phyloP scores from a whole-genome alignment of 1,140 invertebrate genomes.

The Lucilia cuprina region DNA sequence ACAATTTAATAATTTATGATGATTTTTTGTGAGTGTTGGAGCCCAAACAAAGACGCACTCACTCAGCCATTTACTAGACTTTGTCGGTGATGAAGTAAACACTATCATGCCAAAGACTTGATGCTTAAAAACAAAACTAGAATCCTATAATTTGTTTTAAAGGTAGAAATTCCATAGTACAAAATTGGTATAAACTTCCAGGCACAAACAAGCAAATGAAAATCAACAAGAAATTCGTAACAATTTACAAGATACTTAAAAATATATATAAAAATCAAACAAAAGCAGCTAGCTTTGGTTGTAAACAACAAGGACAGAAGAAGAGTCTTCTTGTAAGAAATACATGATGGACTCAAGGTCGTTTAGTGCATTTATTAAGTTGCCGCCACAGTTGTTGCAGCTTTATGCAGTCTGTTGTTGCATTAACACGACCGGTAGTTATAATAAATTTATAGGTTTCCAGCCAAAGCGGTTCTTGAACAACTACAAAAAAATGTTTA shows the following conservation, averaged over 20 bases:
- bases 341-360: slow-evolving; percentile 22
- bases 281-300: neutral
- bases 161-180: neutral
- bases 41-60: neutral
- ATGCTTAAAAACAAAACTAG: no score
- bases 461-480: neutral
- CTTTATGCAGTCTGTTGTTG: neutral
- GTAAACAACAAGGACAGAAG: neutral
- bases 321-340: neutral
- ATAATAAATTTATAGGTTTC: neutral
- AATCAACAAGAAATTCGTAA: no score
- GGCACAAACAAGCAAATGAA: no score
- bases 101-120: neutral
- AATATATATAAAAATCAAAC: neutral
- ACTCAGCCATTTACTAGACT: neutral
- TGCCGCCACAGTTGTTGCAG: neutral
- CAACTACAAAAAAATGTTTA: neutral
- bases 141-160: no score
- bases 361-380: slow-evolving; percentile 31
- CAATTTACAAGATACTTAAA: neutral
- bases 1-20: slow-evolving; percentile 24
- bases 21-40: neutral
- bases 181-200: neutral
- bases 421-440: neutral
- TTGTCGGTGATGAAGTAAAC: slow-evolving; percentile 13